These are phyloP conservation scores for Lanius collurio DNA, from an alignment of 2,113 vertebrate species.

Conservation along the genomic window DNA sequence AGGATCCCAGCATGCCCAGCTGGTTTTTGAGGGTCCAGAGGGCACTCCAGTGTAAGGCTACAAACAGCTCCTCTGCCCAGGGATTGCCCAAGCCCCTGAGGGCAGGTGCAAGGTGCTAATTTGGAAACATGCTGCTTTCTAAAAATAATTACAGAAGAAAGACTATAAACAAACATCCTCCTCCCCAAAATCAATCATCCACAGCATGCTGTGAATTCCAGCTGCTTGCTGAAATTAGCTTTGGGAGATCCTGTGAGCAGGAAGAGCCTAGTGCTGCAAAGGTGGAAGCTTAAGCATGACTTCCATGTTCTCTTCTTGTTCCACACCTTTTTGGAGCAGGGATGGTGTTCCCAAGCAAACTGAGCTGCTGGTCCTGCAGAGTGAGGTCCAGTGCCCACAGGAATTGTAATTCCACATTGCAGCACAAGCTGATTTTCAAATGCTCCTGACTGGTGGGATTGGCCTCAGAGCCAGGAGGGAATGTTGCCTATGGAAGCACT, in stretches of 20 bases:
- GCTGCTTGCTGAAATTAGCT: background rate
- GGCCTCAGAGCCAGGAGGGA: background rate
- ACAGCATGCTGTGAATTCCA: background rate
- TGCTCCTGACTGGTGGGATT: background rate
- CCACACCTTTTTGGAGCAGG: background rate
- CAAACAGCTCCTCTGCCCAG: background rate
- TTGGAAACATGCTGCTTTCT: slow-evolving; percentile 8
- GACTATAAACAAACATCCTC: background rate
- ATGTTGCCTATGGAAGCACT: background rate
- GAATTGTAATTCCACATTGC: background rate
- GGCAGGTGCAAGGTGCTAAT: background rate
- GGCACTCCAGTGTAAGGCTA: background rate
- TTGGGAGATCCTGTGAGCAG: background rate
- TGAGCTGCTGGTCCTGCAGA: background rate
- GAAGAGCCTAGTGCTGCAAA: background rate
- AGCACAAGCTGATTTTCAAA: background rate
- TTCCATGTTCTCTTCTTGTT: background rate
- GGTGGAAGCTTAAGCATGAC: background rate
- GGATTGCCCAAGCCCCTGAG: background rate
- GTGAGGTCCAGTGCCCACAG: background rate
- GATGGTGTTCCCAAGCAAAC: background rate
- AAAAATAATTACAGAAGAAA: background rate
- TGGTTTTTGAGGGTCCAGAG: background rate
- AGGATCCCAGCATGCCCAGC: background rate
- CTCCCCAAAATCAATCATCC: background rate